These are phyloP conservation scores for Parazoanthus swiftii DNA, from an alignment of 92 coral and sea anemone genomes.

Conservation along the genomic window DNA sequence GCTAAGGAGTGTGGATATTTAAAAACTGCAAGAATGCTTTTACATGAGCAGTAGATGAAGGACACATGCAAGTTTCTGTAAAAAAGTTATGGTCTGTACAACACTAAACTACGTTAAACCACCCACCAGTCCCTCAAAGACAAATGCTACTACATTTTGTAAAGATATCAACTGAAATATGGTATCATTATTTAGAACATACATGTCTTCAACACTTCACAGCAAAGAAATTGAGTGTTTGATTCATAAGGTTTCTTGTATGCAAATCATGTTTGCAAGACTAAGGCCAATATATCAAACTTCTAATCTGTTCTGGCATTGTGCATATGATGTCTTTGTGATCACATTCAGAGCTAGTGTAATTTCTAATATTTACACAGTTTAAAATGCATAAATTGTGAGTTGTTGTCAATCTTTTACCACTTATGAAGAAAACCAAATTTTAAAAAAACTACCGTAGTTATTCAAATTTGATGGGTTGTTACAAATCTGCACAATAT, in stretches of 20 bases:
- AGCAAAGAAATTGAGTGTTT: background rate
- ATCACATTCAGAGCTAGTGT: background rate
- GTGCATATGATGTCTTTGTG: background rate
- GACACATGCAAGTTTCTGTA: no score
- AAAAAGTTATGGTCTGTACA: no score
- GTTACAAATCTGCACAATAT: background rate
- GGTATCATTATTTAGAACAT: no score
- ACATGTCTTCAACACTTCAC: background rate
- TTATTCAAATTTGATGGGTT: background rate
- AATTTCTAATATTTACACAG: background rate
- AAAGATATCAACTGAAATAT: no score
- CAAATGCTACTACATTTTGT: no score
- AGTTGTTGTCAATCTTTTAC: background rate
- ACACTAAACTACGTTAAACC: no score
- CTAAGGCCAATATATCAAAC: background rate
- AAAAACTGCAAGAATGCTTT: no score
- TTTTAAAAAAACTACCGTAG: background rate
- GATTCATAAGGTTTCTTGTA: background rate
- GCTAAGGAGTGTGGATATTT: no score
- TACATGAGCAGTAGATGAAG: no score
- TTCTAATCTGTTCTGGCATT: background rate
- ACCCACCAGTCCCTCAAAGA: no score
- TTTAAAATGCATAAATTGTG: slow-evolving; percentile 3
- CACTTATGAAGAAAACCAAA: background rate
- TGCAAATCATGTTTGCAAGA: background rate